Evolutionary conservation across 2,888 invertebrate genomes (phyloP).

Genomic region (Branchipolynoe longqiensis): DNA sequence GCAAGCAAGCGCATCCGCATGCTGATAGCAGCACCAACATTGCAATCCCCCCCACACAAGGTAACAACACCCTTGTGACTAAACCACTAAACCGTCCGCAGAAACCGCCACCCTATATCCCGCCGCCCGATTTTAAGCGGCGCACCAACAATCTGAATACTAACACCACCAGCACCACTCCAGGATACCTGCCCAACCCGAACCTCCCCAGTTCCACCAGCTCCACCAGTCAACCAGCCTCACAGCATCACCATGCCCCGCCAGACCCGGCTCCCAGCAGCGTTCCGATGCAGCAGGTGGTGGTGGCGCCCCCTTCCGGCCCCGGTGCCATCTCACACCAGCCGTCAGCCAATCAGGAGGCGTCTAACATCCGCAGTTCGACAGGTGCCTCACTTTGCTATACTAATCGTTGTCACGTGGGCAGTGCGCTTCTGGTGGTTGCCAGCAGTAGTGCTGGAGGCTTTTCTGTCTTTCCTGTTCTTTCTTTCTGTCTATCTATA

Average conservation of each 20-base stretch:
- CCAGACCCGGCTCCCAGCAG: background rate
- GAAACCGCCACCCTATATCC: slow-evolving; percentile 31
- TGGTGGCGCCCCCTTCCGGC: background rate
- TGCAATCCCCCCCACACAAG: too few species aligned
- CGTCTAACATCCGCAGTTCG: slow-evolving; percentile 6
- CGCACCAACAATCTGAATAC: background rate
- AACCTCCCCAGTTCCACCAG: background rate
- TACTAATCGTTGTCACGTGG: slow-evolving; percentile 29
- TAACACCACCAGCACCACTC: background rate
- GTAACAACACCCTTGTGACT: background rate
- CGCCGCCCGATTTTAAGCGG: slow-evolving; percentile 27
- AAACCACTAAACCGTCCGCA: slow-evolving; percentile 20
- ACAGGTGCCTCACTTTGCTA: slow-evolving; percentile 45
- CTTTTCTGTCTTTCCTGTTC: background rate
- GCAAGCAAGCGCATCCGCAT: background rate
- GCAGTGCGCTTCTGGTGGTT: background rate
- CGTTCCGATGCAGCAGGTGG: slow-evolving; percentile 44
- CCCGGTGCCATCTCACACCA: slow-evolving; percentile 1
- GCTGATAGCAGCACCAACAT: too few species aligned
- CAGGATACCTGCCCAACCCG: too few species aligned
- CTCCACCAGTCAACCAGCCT: too few species aligned
- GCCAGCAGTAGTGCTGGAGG: background rate
- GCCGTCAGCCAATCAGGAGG: slow-evolving; percentile 41
- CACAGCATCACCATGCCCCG: background rate
- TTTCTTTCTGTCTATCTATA: background rate